Evolutionary conservation across 2,797 vertebrate genomes (phyloP).

Genomic region (Eupleurogrammus muticus): DNA sequence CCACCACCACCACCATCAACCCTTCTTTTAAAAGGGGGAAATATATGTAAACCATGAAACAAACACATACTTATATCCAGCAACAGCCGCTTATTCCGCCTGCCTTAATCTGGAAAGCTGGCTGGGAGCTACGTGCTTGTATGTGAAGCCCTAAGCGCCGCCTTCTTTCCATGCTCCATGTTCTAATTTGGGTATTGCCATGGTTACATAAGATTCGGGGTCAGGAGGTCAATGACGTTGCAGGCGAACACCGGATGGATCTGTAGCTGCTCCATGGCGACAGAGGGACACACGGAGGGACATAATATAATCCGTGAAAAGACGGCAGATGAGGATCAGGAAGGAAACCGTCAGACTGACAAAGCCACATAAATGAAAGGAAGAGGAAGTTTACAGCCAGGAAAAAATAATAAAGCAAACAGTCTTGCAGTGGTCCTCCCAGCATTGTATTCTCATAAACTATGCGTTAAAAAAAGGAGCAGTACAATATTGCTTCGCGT

Average conservation of each 20-base stretch:
- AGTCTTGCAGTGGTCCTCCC: constrained; percentile 44
- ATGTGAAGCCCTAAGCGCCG: constrained; percentile 63
- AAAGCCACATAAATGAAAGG: constrained; percentile 53
- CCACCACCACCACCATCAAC: not conserved
- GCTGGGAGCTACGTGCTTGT: constrained; percentile 50
- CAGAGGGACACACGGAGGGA: constrained; percentile 17
- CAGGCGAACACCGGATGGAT: constrained; percentile 63
- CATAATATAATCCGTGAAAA: constrained; percentile 52
- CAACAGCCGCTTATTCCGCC: constrained; percentile 32
- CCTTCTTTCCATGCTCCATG: constrained; percentile 69
- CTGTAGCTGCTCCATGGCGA: constrained; percentile 46
- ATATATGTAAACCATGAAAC: not conserved
- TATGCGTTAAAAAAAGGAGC: constrained; percentile 27
- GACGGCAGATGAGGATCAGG: constrained; percentile 56
- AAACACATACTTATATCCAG: not conserved
- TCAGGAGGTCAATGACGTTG: constrained; percentile 78
- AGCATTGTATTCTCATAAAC: constrained; percentile 49
- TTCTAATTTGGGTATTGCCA: constrained; percentile 82
- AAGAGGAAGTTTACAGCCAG: constrained; percentile 72
- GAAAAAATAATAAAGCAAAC: constrained; percentile 48
- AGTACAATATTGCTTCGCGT: constrained; percentile 12
- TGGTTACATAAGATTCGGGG: constrained; percentile 83
- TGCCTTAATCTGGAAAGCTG: constrained; percentile 75
- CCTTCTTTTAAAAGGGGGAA: constrained; percentile 2
- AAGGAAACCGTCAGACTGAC: constrained; percentile 56